Conservation (phyloP, 2,113 vertebrate species). For the Copsychus sechellarum region DNA sequence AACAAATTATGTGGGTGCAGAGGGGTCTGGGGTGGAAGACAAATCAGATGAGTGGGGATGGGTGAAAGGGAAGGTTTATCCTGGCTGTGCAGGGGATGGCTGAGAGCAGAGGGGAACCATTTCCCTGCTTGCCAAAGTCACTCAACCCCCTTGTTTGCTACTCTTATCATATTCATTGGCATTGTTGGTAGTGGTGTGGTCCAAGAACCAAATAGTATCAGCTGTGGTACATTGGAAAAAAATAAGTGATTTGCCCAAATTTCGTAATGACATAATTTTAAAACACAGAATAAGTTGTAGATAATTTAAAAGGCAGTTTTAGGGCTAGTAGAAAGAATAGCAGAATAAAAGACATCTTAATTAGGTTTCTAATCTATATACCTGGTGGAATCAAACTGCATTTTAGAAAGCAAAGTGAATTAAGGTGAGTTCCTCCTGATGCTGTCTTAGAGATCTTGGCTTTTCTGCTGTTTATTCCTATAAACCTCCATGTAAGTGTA, state of each 20-base stretch:
- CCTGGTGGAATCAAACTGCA: neutral
- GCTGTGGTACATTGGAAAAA: neutral
- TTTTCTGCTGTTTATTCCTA: neutral
- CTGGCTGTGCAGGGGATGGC: neutral
- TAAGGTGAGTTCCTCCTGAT: neutral
- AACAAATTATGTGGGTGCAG: neutral
- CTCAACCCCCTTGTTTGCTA: neutral
- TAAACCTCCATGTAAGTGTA: neutral
- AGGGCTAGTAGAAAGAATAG: neutral
- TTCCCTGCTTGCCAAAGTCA: neutral
- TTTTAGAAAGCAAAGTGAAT: neutral
- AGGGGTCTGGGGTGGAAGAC: neutral
- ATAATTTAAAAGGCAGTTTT: neutral
- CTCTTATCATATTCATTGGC: neutral
- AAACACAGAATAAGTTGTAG: neutral
- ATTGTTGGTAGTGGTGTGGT: neutral
- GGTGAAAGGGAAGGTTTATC: neutral
- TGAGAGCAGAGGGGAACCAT: neutral
- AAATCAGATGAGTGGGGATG: neutral
- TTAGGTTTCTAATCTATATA: neutral
- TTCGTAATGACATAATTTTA: neutral
- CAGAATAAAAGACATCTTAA: neutral
- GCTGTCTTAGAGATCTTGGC: neutral
- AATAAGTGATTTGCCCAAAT: neutral
- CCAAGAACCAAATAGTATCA: neutral